Evolutionary conservation across 1,140 invertebrate species (phyloP).

Genomic region (Scylla paramamosain): DNA sequence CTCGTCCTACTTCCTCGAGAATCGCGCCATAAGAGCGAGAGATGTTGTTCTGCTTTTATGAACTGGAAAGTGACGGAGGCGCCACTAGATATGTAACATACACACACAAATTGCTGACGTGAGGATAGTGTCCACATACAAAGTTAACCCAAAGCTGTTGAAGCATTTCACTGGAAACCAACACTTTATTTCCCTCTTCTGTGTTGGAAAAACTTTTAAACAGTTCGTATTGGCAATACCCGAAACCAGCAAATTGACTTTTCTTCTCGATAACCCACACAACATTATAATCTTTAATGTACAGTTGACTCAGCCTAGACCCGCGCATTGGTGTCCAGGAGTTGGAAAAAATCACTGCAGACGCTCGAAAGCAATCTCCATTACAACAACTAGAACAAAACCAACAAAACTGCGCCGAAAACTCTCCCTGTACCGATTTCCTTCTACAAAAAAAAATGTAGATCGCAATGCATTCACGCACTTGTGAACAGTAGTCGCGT

Average conservation of each 20-base stretch:
- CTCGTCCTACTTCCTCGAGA: background rate
- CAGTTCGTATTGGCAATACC: background rate
- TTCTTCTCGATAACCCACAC: background rate
- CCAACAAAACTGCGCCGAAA: background rate
- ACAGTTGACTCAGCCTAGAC: background rate
- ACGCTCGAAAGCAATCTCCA: background rate
- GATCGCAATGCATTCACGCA: too few species aligned
- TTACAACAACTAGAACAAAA: background rate
- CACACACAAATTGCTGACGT: background rate
- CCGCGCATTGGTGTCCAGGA: background rate
- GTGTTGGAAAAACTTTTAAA: background rate
- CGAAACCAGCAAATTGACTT: conserved; percentile 8
- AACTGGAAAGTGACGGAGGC: background rate
- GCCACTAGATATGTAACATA: background rate
- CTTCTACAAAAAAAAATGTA: too few species aligned
- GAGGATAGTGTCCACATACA: background rate
- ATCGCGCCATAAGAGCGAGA: background rate
- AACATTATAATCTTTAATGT: conserved; percentile 25
- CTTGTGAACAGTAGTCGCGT: too few species aligned
- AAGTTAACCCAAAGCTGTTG: background rate
- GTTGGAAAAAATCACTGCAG: background rate
- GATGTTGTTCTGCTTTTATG: background rate
- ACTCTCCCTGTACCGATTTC: background rate
- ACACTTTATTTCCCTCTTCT: conserved; percentile 2
- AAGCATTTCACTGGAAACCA: background rate